Percentiles rank a stretch among this genome's conserved stretches.
Conservation (phyloP, 2,797 vertebrate genomes). For the Tarsius wallacei region DNA sequence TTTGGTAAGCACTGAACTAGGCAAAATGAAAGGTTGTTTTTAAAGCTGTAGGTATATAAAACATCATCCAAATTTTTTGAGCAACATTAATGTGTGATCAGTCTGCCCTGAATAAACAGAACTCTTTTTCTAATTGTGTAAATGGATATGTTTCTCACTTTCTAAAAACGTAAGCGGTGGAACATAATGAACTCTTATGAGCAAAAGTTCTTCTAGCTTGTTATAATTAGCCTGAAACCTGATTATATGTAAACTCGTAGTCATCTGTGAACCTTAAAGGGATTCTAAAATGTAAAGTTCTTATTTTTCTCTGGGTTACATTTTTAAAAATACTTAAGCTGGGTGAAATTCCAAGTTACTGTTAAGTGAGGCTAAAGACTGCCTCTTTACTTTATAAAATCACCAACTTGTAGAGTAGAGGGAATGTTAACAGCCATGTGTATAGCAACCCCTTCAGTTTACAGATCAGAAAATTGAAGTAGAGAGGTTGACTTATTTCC, state of each 20-base stretch:
- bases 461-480: too few relatives aligned
- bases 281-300: slow-evolving; percentile 46
- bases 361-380: not conserved
- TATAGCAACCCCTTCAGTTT: not conserved
- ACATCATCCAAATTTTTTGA: slow-evolving; percentile 75
- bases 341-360: slow-evolving; percentile 5
- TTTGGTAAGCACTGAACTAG: slow-evolving; percentile 61
- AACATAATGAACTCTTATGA: slow-evolving; percentile 65
- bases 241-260: slow-evolving; percentile 29
- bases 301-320: not conserved
- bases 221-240: slow-evolving; percentile 42
- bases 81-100: slow-evolving; percentile 62
- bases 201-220: not conserved
- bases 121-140: slow-evolving; percentile 77
- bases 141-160: slow-evolving; percentile 67
- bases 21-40: slow-evolving; percentile 42
- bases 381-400: slow-evolving; percentile 11
- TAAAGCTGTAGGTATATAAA: slow-evolving; percentile 68
- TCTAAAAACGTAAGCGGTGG: slow-evolving; percentile 61
- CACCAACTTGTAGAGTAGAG: not conserved
- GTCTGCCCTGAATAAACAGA: slow-evolving; percentile 69
- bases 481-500: not conserved
- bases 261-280: slow-evolving; percentile 61
- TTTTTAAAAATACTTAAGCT: too few relatives aligned
- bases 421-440: not conserved